Evolutionary conservation across 2,113 vertebrate species (phyloP).

Genomic region (Hemiscyllium ocellatum): DNA sequence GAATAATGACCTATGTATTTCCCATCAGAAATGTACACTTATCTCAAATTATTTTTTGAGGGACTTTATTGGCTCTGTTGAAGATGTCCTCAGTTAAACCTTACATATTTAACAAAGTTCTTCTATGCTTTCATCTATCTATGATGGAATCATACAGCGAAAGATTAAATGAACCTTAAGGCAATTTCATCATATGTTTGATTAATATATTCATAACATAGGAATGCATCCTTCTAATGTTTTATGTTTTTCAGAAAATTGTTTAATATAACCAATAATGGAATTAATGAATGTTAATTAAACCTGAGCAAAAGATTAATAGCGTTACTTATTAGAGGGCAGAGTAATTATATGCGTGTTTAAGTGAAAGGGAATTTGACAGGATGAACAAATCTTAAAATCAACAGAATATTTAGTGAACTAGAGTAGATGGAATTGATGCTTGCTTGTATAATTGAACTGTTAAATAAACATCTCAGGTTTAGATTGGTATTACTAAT

Average conservation of each 20-base stretch:
- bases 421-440: background rate
- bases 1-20: background rate
- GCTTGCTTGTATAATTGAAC: background rate
- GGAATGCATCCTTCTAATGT: background rate
- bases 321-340: background rate
- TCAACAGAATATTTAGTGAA: background rate
- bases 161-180: background rate
- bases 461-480: background rate
- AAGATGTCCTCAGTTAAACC: background rate
- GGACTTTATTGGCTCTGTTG: background rate
- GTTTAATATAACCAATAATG: background rate
- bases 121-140: background rate
- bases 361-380: conserved; percentile 7
- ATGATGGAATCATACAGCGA: background rate
- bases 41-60: background rate
- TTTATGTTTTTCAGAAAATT: background rate
- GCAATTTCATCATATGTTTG: background rate
- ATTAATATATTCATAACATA: conserved; percentile 19
- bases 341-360: background rate
- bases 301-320: background rate
- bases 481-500: background rate
- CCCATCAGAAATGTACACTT: background rate
- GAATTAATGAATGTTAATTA: background rate
- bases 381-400: background rate
- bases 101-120: background rate